phyloP scores from a whole-genome alignment of 2,113 vertebrate species.

The Perca fluviatilis region DNA sequence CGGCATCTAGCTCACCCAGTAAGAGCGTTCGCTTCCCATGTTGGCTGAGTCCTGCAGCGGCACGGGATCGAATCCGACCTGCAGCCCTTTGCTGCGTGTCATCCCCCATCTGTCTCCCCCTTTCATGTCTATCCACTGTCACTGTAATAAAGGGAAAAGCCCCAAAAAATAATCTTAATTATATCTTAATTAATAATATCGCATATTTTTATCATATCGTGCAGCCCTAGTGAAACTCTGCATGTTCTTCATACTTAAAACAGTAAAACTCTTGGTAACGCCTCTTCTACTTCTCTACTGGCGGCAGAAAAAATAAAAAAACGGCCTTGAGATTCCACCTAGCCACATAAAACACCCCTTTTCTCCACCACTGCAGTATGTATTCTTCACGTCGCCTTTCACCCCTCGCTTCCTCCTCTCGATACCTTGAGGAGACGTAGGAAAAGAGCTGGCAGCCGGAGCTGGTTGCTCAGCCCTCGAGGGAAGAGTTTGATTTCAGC shows the following conservation, averaged over 20 bases:
- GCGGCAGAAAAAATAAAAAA: neutral
- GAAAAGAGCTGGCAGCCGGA: constrained; percentile 55
- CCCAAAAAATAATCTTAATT: too few relatives aligned
- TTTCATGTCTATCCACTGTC: too few relatives aligned
- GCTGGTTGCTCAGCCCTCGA: constrained; percentile 35
- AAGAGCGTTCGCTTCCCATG: too few relatives aligned
- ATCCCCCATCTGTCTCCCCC: too few relatives aligned
- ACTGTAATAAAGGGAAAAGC: too few relatives aligned
- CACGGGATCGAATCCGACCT: too few relatives aligned
- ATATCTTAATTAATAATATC: too few relatives aligned
- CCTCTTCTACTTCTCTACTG: neutral
- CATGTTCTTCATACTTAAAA: neutral
- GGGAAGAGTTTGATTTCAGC: constrained; percentile 73
- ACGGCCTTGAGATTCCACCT: constrained; percentile 31
- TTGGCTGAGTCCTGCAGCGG: too few relatives aligned
- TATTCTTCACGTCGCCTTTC: constrained; percentile 29
- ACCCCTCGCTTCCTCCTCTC: constrained; percentile 37
- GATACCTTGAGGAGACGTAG: constrained; percentile 36
- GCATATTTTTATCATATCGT: too few relatives aligned
- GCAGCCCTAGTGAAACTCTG: neutral
- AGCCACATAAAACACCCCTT: constrained; percentile 22
- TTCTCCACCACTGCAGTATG: constrained; percentile 15
- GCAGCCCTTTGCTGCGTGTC: too few relatives aligned
- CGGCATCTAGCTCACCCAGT: too few relatives aligned
- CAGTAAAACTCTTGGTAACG: neutral